Base-by-base conservation (phyloP, 1,140 invertebrate genomes). In the Copidosoma floridanum region DNA sequence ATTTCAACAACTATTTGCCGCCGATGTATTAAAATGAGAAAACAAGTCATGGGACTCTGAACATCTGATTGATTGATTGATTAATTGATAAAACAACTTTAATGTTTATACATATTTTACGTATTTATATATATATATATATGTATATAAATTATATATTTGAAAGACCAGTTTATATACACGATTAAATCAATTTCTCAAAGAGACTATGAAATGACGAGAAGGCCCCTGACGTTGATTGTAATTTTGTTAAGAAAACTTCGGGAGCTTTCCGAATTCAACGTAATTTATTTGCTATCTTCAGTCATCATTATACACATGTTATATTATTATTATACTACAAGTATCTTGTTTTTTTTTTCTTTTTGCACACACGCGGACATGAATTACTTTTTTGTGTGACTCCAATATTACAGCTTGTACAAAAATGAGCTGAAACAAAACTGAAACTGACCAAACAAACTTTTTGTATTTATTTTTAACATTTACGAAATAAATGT, bases 191-290 rank as follows among this genome's bases (percentile, higher is more conserved):
- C 53, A 52, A 52, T 20, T 26, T 52, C 46, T n/a, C n/a, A n/a
- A 53, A 53, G 40, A 52, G 44, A 46, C 41, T 52, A n/a, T 59
- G 38, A 35, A 59, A 52, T 32, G 35, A 23, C 27, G 26, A 27
- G 60, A 52, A 62, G 43, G 50, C 27, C 35, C 35, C 53, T 57
- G 61, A 57, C 56, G 61, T 63, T 63, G n/a, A 57, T 57, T 63
- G 55, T 63, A 63, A 63, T 57, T 51, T 51, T 63, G 61, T 63
- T 63, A 63, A 62, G 51, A n/a, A n/a, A n/a, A 63, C 40, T 41
- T 57, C 40, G 41, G 50, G 50, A 38, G 32, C 50, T 57, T 57
- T 57, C 38, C 21, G 44, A 62, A 57, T 62, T n/a, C n/a, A n/a
- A n/a, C n/a, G 57, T 62, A 56, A 62, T 56, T 56, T 62, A 57